phyloP scores from a whole-genome alignment of 2,888 invertebrate genomes.

The Tenthredo livida region DNA sequence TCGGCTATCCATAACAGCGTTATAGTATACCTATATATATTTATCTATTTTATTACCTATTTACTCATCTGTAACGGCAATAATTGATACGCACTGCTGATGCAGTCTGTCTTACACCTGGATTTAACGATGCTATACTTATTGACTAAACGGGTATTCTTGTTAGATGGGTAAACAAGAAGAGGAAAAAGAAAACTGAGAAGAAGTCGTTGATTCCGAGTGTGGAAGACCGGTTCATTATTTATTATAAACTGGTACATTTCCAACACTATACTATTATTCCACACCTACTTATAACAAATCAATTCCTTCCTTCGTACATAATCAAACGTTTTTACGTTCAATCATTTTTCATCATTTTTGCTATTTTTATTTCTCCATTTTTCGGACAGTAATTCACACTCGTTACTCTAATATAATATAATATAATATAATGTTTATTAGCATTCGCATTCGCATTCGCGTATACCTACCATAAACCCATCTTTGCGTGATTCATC shows the following conservation, averaged over 20 bases:
- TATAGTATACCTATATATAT: background rate
- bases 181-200: background rate
- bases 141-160: slow-evolving; percentile 10
- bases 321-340: background rate
- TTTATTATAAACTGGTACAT: slow-evolving; percentile 7
- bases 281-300: background rate
- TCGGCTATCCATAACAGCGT: background rate
- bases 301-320: background rate
- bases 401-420: background rate
- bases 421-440: background rate
- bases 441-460: background rate
- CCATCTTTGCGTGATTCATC: slow-evolving; percentile 27
- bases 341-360: background rate
- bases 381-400: background rate
- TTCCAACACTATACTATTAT: background rate
- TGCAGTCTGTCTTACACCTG: background rate
- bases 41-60: background rate
- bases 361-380: background rate
- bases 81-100: background rate
- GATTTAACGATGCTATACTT: background rate
- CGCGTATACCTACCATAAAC: background rate
- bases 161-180: background rate
- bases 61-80: background rate
- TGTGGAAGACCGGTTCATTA: background rate
- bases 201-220: slow-evolving; percentile 1